These are phyloP conservation scores for Drosophila birchii DNA, from an alignment of 2,888 invertebrate genomes.

Conservation along the genomic window DNA sequence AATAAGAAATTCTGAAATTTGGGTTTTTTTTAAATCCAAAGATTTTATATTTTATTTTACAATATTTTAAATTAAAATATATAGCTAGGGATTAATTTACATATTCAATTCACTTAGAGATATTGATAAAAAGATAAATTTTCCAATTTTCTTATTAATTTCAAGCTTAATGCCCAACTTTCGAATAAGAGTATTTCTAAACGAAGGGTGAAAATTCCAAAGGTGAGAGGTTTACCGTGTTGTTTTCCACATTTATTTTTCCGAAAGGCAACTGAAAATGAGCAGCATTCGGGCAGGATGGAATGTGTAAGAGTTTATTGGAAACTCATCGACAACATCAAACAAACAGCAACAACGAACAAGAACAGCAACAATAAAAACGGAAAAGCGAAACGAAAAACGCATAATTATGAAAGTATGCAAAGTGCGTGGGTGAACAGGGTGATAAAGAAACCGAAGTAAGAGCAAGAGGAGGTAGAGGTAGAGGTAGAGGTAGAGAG, in stretches of 20 bases:
- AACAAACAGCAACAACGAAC: conserved; percentile 38
- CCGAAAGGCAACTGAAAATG: conserved; percentile 30
- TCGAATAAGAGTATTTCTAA: not conserved
- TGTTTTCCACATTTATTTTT: not conserved
- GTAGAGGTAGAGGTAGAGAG: no score
- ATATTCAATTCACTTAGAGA: no score
- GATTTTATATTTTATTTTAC: no score
- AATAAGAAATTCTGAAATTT: no score
- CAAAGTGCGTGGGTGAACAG: conserved; percentile 40
- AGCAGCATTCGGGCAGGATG: conserved; percentile 24
- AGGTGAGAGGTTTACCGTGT: conserved; percentile 5
- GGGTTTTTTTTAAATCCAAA: no score
- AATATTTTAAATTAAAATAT: no score
- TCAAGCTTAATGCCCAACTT: not conserved
- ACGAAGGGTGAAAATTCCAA: not conserved
- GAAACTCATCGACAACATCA: conserved; percentile 67
- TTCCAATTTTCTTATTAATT: not conserved
- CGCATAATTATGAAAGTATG: conserved; percentile 53
- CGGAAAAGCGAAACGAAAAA: conserved; percentile 36
- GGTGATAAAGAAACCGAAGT: conserved; percentile 7
- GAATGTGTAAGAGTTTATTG: conserved; percentile 63
- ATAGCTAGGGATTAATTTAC: no score
- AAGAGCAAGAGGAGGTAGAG: not conserved
- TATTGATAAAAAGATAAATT: no score
- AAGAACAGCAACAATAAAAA: conserved; percentile 14